A percentile compares a stretch with the other conserved stretches of the same genome.
Conservation (phyloP, 2,113 vertebrate genomes). For the Malurus cyaneus region DNA sequence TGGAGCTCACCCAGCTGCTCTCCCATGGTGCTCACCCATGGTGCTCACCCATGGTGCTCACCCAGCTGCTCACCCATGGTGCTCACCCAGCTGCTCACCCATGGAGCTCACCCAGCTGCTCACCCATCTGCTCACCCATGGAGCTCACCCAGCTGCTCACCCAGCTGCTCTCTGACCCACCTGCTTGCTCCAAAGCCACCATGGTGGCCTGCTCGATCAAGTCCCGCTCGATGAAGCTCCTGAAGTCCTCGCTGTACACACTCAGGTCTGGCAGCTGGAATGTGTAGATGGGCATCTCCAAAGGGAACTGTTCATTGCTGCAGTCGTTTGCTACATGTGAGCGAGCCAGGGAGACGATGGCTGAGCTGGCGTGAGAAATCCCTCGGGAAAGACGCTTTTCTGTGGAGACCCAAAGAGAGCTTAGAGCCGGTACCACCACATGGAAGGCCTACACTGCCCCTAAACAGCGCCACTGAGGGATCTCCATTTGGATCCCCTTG, state of each 20-base stretch:
- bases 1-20: too few relatives aligned
- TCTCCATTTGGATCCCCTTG: neutral
- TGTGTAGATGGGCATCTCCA: slow-evolving; percentile 99
- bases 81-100: too few relatives aligned
- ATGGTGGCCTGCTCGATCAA: slow-evolving; percentile 97
- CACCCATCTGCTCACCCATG: neutral
- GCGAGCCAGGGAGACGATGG: slow-evolving; percentile 94
- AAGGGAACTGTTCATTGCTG: slow-evolving; percentile 91
- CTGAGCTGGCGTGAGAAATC: slow-evolving; percentile 99
- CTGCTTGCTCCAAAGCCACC: slow-evolving; percentile 96
- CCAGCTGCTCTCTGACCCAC: slow-evolving; percentile 58
- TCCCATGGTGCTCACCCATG: too few relatives aligned
- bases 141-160: neutral
- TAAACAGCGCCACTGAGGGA: neutral
- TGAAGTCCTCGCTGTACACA: slow-evolving; percentile 97
- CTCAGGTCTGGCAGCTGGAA: slow-evolving; percentile 98
- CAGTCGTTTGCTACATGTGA: slow-evolving; percentile 93
- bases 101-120: too few relatives aligned
- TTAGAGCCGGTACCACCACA: neutral
- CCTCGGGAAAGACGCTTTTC: slow-evolving; percentile 96
- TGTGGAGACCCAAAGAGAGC: slow-evolving; percentile 27
- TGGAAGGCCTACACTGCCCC: neutral
- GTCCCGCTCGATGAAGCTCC: slow-evolving; percentile 95
- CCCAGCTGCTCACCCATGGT: too few relatives aligned
- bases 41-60: too few relatives aligned